phyloP scores from a whole-genome alignment of 2,113 vertebrate genomes.

The Carollia perspicillata region DNA sequence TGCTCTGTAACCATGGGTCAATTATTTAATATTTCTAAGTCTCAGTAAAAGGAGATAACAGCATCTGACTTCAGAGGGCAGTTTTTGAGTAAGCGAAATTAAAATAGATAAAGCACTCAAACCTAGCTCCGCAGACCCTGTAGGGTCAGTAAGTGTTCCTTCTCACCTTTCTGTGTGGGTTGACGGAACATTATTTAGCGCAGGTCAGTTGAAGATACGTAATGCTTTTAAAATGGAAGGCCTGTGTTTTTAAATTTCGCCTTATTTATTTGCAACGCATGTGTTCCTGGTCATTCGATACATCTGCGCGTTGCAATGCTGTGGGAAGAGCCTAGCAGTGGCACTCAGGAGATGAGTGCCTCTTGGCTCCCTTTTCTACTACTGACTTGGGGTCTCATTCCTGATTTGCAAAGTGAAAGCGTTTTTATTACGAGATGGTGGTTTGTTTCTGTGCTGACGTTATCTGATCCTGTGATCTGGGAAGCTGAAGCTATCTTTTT shows the following conservation, averaged over 20 bases:
- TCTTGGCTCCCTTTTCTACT: not conserved
- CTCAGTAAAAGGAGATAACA: not conserved
- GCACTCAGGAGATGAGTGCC: not conserved
- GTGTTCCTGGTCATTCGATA: not conserved
- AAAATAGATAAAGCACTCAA: not conserved
- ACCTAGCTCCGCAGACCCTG: not conserved
- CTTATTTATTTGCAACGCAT: not conserved
- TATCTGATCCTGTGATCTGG: not conserved
- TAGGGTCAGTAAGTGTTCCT: not conserved
- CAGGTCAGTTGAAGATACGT: not conserved
- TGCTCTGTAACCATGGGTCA: not conserved
- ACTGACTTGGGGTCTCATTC: not conserved
- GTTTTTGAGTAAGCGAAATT: not conserved
- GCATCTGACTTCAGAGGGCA: not conserved
- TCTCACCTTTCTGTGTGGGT: not conserved
- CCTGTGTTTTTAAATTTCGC: not conserved
- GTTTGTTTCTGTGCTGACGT: not conserved
- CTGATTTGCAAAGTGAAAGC: not conserved
- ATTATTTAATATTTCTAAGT: not conserved
- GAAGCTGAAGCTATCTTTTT: not conserved
- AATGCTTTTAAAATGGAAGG: not conserved
- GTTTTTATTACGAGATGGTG: not conserved
- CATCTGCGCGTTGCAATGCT: not conserved
- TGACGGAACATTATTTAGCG: not conserved
- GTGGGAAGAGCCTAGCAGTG: not conserved